phyloP scores from a whole-genome alignment of 2,113 vertebrate genomes.

The Dipodomys spectabilis region DNA sequence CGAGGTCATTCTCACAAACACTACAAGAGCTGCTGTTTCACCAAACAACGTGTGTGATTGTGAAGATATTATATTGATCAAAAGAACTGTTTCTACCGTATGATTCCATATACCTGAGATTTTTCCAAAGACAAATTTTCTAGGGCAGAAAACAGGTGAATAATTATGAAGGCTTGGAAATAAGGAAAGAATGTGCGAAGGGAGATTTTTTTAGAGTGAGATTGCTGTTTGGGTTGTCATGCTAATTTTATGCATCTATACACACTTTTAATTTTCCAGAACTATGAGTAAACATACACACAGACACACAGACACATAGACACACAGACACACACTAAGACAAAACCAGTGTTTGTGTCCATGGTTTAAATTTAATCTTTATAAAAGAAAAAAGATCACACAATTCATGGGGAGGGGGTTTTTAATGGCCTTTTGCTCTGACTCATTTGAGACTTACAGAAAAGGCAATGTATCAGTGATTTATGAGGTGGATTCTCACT shows the following conservation, averaged over 20 bases:
- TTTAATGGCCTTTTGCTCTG: background rate
- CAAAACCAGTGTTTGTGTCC: background rate
- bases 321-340: background rate
- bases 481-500: background rate
- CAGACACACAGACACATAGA: background rate
- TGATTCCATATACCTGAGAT: background rate
- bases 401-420: background rate
- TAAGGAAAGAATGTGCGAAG: background rate
- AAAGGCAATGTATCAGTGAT: background rate
- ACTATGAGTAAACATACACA: background rate
- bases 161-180: background rate
- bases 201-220: background rate
- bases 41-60: accelerated
- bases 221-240: background rate
- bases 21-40: background rate
- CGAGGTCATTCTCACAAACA: background rate
- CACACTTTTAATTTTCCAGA: background rate
- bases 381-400: background rate
- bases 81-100: background rate
- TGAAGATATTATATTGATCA: background rate
- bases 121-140: background rate
- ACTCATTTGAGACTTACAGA: background rate
- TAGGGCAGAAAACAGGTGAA: background rate
- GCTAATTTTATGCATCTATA: background rate
- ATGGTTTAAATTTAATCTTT: background rate